These are phyloP conservation scores for Spinus pinus DNA, from an alignment of 2,797 vertebrate genomes.

Conservation along the genomic window DNA sequence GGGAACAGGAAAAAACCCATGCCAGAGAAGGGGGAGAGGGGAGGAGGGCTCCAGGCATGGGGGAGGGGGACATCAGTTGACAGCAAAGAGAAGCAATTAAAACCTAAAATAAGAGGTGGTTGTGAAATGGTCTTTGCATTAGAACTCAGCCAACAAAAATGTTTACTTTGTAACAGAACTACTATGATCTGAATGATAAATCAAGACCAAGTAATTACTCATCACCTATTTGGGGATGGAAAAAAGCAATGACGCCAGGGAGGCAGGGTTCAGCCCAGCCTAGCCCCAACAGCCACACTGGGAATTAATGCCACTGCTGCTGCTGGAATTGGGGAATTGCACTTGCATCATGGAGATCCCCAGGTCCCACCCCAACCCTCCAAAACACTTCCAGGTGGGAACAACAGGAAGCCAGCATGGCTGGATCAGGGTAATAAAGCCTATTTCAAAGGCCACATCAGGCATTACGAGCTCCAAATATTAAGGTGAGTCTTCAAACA, in stretches of 20 bases:
- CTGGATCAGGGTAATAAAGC: neutral
- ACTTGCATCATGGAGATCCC: neutral
- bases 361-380: neutral
- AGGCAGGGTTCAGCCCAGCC: neutral
- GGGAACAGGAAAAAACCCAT: constrained; percentile 52
- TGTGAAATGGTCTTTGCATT: constrained; percentile 61
- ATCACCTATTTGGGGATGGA: constrained; percentile 61
- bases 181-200: constrained; percentile 59
- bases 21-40: neutral
- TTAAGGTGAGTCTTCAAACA: neutral
- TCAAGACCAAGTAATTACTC: constrained; percentile 66
- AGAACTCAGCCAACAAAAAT: constrained; percentile 65
- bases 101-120: constrained; percentile 69
- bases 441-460: neutral
- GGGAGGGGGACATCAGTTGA: constrained; percentile 52
- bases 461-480: neutral
- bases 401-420: neutral
- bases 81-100: constrained; percentile 63
- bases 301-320: neutral
- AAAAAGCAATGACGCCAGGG: constrained; percentile 18
- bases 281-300: neutral
- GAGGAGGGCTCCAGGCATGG: neutral
- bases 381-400: neutral
- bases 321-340: constrained; percentile 29
- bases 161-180: constrained; percentile 69